phyloP scores from a whole-genome alignment of 2,113 vertebrate genomes.

The Phainopepla nitens region DNA sequence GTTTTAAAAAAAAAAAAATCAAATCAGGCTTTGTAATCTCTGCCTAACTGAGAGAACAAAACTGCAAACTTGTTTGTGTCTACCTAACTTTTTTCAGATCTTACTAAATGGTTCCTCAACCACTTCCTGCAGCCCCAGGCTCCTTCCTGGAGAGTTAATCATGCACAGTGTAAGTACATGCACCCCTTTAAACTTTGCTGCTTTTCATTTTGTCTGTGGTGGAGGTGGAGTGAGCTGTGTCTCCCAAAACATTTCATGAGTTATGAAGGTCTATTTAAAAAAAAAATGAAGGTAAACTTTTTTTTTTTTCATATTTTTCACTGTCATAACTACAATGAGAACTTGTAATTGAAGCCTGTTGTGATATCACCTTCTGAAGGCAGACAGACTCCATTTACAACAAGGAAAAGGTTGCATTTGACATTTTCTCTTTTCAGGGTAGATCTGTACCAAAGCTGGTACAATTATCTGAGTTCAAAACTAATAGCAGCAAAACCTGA shows the following conservation, averaged over 20 bases:
- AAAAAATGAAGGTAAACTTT: neutral
- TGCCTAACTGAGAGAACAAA: neutral
- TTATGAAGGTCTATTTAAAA: neutral
- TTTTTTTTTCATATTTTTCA: neutral
- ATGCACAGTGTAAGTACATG: neutral
- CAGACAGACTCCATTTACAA: neutral
- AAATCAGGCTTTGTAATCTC: neutral
- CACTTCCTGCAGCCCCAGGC: neutral
- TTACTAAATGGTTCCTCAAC: neutral
- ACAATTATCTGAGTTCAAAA: conserved; percentile 21
- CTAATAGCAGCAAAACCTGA: neutral
- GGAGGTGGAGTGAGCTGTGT: neutral
- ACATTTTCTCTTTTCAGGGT: conserved; percentile 9
- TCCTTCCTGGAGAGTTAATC: neutral
- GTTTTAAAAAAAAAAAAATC: neutral
- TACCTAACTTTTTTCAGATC: neutral
- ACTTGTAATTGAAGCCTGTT: neutral
- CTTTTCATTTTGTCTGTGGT: neutral
- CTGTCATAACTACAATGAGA: neutral
- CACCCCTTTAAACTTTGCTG: neutral
- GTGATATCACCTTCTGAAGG: neutral
- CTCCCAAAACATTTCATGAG: neutral
- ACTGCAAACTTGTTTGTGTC: fast-evolving
- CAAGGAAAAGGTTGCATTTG: neutral
- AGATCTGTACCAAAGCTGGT: neutral